Evolutionary conservation across 1,140 invertebrate genomes (phyloP).

Genomic region (Globodera ellingtonae): DNA sequence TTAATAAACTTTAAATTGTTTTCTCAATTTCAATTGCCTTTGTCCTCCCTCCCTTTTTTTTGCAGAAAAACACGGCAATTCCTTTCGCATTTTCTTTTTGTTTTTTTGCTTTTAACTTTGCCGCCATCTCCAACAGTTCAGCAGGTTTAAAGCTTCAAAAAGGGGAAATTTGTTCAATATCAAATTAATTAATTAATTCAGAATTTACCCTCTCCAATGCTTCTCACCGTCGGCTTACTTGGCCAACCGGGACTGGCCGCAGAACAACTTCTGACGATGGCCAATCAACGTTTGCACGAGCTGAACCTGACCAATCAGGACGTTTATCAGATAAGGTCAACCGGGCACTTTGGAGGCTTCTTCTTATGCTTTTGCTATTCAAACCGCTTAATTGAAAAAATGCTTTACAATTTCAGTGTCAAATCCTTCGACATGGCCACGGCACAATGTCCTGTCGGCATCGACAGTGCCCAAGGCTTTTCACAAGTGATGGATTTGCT

Average conservation of each 20-base stretch:
- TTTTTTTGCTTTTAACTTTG: background rate
- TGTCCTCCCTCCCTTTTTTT: background rate
- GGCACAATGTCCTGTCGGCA: background rate
- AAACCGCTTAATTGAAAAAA: too few species aligned
- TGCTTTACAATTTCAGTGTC: background rate
- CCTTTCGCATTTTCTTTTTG: background rate
- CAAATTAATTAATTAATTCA: too few species aligned
- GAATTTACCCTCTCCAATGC: slow-evolving; percentile 1
- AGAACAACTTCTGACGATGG: slow-evolving; percentile 24
- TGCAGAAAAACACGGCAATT: background rate
- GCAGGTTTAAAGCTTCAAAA: background rate
- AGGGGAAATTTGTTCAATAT: too few species aligned
- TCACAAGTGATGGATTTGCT: slow-evolving; percentile 29
- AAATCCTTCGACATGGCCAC: slow-evolving; percentile 15
- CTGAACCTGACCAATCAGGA: slow-evolving; percentile 21
- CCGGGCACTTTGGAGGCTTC: background rate
- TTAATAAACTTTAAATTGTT: background rate
- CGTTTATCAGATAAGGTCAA: slow-evolving; percentile 21
- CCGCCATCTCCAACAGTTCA: background rate
- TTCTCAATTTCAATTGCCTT: background rate
- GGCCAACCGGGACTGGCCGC: background rate
- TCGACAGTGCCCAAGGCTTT: slow-evolving; percentile 18
- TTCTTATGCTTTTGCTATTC: background rate
- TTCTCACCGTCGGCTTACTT: slow-evolving; percentile 8
- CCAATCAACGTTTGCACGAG: slow-evolving; percentile 25